Evolutionary conservation across 2,888 invertebrate genomes (phyloP), one percentile per base, ranked within the genome.

Genomic region (Coelinius sp.): DNA sequence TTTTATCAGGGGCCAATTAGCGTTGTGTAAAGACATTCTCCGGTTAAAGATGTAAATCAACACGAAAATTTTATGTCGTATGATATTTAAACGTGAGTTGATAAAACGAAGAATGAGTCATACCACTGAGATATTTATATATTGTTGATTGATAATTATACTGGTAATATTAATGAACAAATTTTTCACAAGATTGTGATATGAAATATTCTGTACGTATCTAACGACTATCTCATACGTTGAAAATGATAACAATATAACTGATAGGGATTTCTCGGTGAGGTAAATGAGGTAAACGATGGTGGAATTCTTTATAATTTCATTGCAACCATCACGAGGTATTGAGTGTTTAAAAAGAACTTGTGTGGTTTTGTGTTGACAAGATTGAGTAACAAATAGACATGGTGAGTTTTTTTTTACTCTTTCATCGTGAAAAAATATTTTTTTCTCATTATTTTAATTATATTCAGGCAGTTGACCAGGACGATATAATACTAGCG

Each of bases 391-490:
- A 14, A 38, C 20, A 64, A 44, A 44, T 25, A 22, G 41, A 41
- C 10, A 64, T 64, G 64, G 64, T 64, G 64, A 64, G 64, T 64
- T 64, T n/a, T 14, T 25, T 14, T 24, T 41, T 64, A n/a, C 6
- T 44, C n/a, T 24, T 24, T 17, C n/a, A 41, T 1, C n/a, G 22
- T 5, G 8, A 24, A 27, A 59, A 27, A 4, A 3, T 17, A 31
- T 6, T 44, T 12, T 41, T 44, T 25, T 12, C 1, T 1, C 1
- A 12, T n/a, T 41, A 6, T 17, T 46, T 20, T 31, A 10, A 49
- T 20, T 14, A 52, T 49, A 17, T 83, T 22, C 76, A 86, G 86
- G 80, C 76, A 86, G 86, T 80, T 75, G 22, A 77, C 73, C 65
- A 27, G 73, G 79, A 83, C 17, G 83, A 86, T 7, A 68, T 85